Conservation (phyloP, 2,797 vertebrate genomes). For the Xiphophorus birchmanni region DNA sequence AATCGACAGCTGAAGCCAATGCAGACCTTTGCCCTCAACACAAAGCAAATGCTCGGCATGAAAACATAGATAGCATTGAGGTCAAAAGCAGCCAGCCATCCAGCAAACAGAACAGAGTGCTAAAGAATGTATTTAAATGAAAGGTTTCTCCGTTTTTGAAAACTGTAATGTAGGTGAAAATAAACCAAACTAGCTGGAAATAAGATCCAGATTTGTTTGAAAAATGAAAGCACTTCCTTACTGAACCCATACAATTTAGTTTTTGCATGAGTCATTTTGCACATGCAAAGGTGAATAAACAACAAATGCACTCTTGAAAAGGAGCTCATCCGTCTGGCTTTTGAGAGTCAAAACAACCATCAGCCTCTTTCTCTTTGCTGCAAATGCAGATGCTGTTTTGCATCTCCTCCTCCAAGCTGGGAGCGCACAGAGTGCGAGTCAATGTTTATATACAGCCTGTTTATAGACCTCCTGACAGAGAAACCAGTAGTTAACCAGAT, state of each 20-base stretch:
- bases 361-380: background rate
- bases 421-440: constrained; percentile 44
- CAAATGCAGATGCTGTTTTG: constrained; percentile 46
- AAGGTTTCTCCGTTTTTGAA: background rate
- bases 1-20: constrained; percentile 45
- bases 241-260: background rate
- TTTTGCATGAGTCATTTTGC: constrained; percentile 20
- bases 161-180: background rate
- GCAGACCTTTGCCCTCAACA: constrained; percentile 47
- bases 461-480: constrained; percentile 55
- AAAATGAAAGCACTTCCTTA: background rate
- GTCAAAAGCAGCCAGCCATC: constrained; percentile 29
- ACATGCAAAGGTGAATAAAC: constrained; percentile 18
- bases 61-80: constrained; percentile 37
- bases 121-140: constrained; percentile 32
- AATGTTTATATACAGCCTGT: constrained; percentile 58
- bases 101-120: background rate
- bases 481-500: constrained; percentile 65
- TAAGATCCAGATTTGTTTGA: background rate
- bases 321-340: constrained; percentile 26
- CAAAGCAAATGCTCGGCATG: constrained; percentile 26
- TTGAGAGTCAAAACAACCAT: constrained; percentile 63
- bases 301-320: constrained; percentile 22
- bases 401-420: constrained; percentile 24
- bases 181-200: background rate